Evolutionary conservation across 1,140 invertebrate species (phyloP), one percentile per base, ranked within the genome.

Genomic region (Heliconius melpomene): DNA sequence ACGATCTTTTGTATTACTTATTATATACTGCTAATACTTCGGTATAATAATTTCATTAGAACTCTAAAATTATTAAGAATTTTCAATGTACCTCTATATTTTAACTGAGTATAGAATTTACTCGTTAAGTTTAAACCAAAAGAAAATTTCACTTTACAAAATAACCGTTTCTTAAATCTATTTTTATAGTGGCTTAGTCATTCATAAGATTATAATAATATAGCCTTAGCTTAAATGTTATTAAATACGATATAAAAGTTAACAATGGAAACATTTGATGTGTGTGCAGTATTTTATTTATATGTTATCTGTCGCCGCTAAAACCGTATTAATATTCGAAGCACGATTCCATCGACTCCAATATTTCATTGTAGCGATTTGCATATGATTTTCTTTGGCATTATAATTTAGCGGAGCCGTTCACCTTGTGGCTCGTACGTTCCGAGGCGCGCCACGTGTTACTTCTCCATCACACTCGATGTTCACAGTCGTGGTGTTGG

Each of bases 351-450:
- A 82, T 83, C 75, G 57, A 83, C 83, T 86, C 77, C 80, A 77
- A 86, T 84, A 84, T 85, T 82, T 79, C 74, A 76, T 60, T 76
- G 80, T 76, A 76, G 78, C 78, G 83, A 85, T 82, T 85, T 85
- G 85, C 87, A 84, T 85, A 83, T 76, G 84, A 85, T 82, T 85
- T 84, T 83, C 87, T 84, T 83, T 81, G 70, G 32, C 54, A 79
- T 79, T 79, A 82, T 82, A 79, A 77, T 77, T 77, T 66, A 13
- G 76, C 70, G 77, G 78, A 86, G 88, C 87, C 88, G 87, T 90
- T 90, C 84, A 89, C 89, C 89, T 89, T 86, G 83, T 50, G 57
- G 78, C 72, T 73, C 82, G 82, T 52, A 52, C 81, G 78, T 70
- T 74, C 74, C 50, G 52, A 75, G 54, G 70, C 72, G 78, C 73